These are phyloP conservation scores for Pavo muticus DNA, from an alignment of 2,113 vertebrate genomes.

Conservation along the genomic window DNA sequence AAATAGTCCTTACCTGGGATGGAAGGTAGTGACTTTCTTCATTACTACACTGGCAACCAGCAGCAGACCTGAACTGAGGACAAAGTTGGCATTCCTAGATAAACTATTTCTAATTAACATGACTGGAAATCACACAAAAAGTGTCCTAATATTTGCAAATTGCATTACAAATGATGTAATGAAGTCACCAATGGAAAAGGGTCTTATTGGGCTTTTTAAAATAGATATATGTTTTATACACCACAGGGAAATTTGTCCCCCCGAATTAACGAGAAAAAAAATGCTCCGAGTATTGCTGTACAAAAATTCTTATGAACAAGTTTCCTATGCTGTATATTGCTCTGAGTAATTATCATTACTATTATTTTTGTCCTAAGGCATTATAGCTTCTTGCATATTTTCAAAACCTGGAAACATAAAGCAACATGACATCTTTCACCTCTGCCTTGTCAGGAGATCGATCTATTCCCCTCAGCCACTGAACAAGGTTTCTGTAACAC, in stretches of 20 bases:
- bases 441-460: rapidly evolving
- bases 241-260: not conserved
- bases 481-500: not conserved
- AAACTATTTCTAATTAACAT: not conserved
- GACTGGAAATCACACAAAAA: rapidly evolving
- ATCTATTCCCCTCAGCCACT: rapidly evolving
- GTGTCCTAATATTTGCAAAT: not conserved
- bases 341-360: not conserved
- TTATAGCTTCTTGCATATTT: not conserved
- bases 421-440: rapidly evolving
- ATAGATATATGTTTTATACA: rapidly evolving
- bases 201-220: not conserved
- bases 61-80: not conserved
- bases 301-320: not conserved
- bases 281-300: rapidly evolving
- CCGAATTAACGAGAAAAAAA: not conserved
- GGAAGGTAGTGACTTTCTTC: not conserved
- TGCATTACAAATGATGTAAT: not conserved
- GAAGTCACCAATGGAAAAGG: not conserved
- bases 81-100: not conserved
- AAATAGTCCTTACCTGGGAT: not conserved
- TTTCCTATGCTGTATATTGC: not conserved
- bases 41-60: not conserved
- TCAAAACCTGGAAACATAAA: not conserved
- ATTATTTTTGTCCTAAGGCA: not conserved